Base-by-base conservation (phyloP, 2,797 vertebrate species). In the Chelon auratus region DNA sequence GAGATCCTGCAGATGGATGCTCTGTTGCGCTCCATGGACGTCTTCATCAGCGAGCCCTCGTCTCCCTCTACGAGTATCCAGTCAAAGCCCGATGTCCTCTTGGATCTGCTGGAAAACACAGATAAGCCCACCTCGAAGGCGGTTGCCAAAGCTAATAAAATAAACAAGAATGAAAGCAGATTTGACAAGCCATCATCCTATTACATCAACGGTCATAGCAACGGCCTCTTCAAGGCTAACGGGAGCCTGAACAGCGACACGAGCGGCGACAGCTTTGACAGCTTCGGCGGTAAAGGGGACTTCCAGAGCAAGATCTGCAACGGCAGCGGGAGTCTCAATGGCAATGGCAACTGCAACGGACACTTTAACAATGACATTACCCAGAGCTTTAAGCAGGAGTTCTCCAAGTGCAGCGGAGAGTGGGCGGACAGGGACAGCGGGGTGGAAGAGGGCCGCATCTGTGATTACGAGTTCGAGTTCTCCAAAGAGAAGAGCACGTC, bases 401-500 rank as follows among this genome's bases (percentile, higher is more conserved):
- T 96, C 76, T 94, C 95, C 0, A 95, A 95, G 87, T 95, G 93
- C 85, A 95, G 95, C 53, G 79, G 92, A 24, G 96, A 97, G 58
- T 98, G 97, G 96, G 95, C 95, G 30, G 94, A 96, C 81, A 93
- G 95, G 40, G 96, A 97, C 88, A 95, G 96, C 37, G 94, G 94
- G 40, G 91, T 96, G 90, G 96, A 97, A 77, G 97, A 97, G 74
- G 94, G 92, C 3, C 93, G 76, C 55, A 89, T 94, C 79, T 93
- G 95, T 64, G 94, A 94, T 84, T 93, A 91, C 47, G 93, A 95
- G 72, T 93, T 93, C 79, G 95, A 96, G 89, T 94, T 97, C 78
- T 85, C 92, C 81, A 96, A 96, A 89, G 93, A 92, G 68, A 96
- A 96, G 91, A 94, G 94, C 69, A 87, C 92, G 18, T 96, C 96